Evolutionary conservation across 2,113 vertebrate genomes (phyloP).

Genomic region (Sarotherodon lohbergeri): DNA sequence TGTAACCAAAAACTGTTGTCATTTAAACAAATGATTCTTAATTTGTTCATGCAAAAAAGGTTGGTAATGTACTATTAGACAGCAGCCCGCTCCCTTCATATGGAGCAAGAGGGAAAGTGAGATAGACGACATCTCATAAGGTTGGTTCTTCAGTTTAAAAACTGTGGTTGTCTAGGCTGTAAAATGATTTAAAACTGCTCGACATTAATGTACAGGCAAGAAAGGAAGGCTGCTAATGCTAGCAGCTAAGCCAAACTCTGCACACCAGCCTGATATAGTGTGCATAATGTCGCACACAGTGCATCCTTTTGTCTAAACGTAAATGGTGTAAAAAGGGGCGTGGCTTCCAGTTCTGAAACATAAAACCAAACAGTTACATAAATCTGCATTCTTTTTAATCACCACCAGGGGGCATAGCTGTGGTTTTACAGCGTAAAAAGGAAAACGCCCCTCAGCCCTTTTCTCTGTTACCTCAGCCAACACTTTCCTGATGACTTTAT

Average conservation of each 20-base stretch:
- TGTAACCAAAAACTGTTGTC: fast-evolving
- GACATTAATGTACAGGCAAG: background rate
- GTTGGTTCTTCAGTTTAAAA: background rate
- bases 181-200: background rate
- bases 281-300: fast-evolving
- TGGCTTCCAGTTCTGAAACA: background rate
- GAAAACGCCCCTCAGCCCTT: background rate
- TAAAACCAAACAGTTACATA: background rate
- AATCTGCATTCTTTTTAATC: background rate
- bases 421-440: background rate
- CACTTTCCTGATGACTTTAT: fast-evolving
- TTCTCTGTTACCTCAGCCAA: background rate
- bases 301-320: background rate
- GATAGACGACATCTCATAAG: background rate
- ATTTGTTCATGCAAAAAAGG: background rate
- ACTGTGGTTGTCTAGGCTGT: background rate
- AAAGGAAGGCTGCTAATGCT: background rate
- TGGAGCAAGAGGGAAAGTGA: background rate
- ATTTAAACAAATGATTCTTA: background rate
- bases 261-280: background rate
- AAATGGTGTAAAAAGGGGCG: background rate
- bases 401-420: background rate
- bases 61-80: background rate
- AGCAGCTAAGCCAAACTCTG: background rate
- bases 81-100: background rate